Conservation (phyloP, 2,888 invertebrate genomes). For the Spilosoma lubricipeda region DNA sequence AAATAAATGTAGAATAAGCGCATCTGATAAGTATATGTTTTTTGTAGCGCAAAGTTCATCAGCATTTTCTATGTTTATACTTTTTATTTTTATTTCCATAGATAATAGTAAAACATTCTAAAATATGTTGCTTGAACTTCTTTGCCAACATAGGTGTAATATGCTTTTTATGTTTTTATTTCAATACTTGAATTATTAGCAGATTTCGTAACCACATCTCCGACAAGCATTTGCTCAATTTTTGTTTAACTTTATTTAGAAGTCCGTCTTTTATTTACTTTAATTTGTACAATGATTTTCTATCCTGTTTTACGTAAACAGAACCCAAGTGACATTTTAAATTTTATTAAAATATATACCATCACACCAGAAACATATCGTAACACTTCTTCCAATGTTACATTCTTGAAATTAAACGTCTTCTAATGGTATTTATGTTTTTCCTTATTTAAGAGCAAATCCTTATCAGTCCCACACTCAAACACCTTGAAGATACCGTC, state of each 20-base stretch:
- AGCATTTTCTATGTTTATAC: too few species aligned
- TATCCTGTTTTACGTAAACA: neutral
- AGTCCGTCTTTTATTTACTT: neutral
- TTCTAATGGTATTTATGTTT: conserved; percentile 24
- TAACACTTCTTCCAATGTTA: neutral
- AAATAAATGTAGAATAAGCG: too few species aligned
- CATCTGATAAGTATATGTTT: too few species aligned
- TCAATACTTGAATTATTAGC: too few species aligned
- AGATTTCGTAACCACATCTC: too few species aligned
- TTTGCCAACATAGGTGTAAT: neutral
- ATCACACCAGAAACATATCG: neutral
- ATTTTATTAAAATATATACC: neutral
- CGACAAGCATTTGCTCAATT: conserved; percentile 8
- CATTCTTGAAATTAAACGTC: neutral
- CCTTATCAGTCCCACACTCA: conserved; percentile 11
- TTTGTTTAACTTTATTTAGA: neutral
- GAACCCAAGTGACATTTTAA: neutral
- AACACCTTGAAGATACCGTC: conserved; percentile 12
- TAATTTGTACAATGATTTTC: neutral
- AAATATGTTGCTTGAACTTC: neutral
- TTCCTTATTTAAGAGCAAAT: conserved; percentile 15
- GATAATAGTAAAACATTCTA: too few species aligned
- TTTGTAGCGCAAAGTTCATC: too few species aligned
- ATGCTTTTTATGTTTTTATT: too few species aligned
- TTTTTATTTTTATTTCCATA: too few species aligned